Evolutionary conservation across 2,113 vertebrate genomes (phyloP).

Genomic region (Eleginops maclovinus): DNA sequence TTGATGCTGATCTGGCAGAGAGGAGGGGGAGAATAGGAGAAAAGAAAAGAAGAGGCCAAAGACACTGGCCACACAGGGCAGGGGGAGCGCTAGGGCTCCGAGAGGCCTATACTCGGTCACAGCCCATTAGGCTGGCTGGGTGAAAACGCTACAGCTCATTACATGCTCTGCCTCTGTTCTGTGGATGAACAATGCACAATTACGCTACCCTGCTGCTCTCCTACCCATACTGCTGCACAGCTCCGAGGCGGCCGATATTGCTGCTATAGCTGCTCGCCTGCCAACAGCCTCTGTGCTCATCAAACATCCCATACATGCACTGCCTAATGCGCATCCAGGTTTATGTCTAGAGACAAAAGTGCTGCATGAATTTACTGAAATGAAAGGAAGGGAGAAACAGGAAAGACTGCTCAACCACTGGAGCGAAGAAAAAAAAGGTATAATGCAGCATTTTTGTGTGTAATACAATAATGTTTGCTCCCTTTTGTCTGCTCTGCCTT

Average conservation of each 20-base stretch:
- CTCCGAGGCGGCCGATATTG: conserved; percentile 70
- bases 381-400: conserved; percentile 51
- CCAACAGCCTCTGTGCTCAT: conserved; percentile 68
- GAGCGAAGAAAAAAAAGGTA: conserved; percentile 62
- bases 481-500: conserved; percentile 50
- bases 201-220: conserved; percentile 80
- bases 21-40: conserved; percentile 41
- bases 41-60: conserved; percentile 63
- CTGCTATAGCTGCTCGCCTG: conserved; percentile 64
- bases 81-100: conserved; percentile 60
- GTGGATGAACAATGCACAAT: conserved; percentile 86
- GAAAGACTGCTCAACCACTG: conserved; percentile 43
- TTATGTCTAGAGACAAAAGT: conserved; percentile 69
- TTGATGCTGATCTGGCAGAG: conserved; percentile 59
- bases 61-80: conserved; percentile 68
- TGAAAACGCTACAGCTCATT: conserved; percentile 84
- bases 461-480: conserved; percentile 56
- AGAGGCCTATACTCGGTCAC: conserved; percentile 79
- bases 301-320: conserved; percentile 72
- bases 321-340: conserved; percentile 73
- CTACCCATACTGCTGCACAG: conserved; percentile 61
- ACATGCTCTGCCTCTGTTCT: conserved; percentile 85
- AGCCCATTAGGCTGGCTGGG: conserved; percentile 83
- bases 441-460: conserved; percentile 66
- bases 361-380: conserved; percentile 62